Percentiles rank a stretch among this genome's conserved stretches.
Conservation (phyloP, 1,140 invertebrate genomes). For the Manduca sexta region DNA sequence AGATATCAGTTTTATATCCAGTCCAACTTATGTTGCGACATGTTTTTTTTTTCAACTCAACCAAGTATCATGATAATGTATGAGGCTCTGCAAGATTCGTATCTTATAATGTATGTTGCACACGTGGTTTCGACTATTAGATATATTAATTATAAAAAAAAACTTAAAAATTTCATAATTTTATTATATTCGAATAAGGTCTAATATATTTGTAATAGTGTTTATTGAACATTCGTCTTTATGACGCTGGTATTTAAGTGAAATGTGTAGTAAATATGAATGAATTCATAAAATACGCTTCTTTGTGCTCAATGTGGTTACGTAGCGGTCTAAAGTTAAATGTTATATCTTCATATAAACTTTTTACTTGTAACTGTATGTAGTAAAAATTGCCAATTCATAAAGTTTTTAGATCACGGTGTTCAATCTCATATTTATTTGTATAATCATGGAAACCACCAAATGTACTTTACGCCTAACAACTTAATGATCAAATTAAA, state of each 20-base stretch:
- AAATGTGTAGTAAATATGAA: slow-evolving; percentile 29
- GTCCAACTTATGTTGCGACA: no score
- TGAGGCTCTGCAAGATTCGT: no score
- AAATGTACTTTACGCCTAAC: slow-evolving; percentile 33
- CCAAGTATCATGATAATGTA: no score
- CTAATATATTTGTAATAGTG: slow-evolving; percentile 45
- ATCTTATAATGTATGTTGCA: no score
- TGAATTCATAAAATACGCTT: slow-evolving; percentile 58
- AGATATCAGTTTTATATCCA: no score
- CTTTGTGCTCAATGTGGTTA: slow-evolving; percentile 68
- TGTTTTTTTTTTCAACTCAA: no score
- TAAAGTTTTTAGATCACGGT: slow-evolving; percentile 35
- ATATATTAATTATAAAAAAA: neutral
- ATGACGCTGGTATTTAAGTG: slow-evolving; percentile 58
- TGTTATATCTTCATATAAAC: slow-evolving; percentile 15
- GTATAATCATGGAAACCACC: slow-evolving; percentile 24
- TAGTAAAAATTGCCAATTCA: slow-evolving; percentile 20
- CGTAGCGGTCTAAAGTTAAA: slow-evolving; percentile 58
- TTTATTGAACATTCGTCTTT: slow-evolving; percentile 56
- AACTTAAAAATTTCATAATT: slow-evolving; percentile 43
- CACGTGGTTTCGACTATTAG: no score
- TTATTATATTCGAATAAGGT: slow-evolving; percentile 58
- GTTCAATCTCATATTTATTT: slow-evolving; percentile 59
- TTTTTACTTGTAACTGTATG: slow-evolving; percentile 19
- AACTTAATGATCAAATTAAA: slow-evolving; percentile 31